Base-by-base conservation (phyloP, 2,888 invertebrate species). In the Neoscelio sp. region DNA sequence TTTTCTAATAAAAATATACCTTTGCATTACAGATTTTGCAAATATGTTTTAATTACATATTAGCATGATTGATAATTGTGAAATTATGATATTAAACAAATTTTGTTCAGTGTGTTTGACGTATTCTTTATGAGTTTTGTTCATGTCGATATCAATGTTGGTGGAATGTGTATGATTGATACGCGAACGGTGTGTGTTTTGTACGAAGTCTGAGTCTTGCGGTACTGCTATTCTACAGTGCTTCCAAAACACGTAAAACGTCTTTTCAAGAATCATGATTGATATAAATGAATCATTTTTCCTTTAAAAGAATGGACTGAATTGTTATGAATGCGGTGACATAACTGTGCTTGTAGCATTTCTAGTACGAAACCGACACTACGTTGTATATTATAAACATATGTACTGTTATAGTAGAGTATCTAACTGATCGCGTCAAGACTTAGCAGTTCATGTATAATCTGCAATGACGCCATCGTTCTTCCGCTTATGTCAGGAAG, bases 401-500 rank as follows among this genome's bases (percentile, higher is more conserved):
- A 33, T 54, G 13, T 54, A 54, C 54, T 20, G 54, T 54, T 52
- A 7, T 7, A n/a, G 52, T 20, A 7, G 23, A 38, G 33, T 18
- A 35, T 23, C 38, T 20, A 54, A 23, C 54, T 10, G 54, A 18
- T 54, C 38, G 33, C n/a, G 54, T 54, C 38, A 54, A 38, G 23
- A 38, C 52, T n/a, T n/a, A 20, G 3, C 54, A 23, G 38, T 54
- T 54, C 38, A 23, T 23, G 54, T 54, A 23, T 54, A 54, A 54
- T 54, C 38, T 54, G 8, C 54, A 38, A 65, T 65, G 67, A 67
- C 54, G 38, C 54, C 44, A 54, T 54, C 44, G 67, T 54, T 13
- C 28, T 67, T 67, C 52, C 67, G 67, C 13, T 52, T 30, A 20
- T n/a, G 44, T 38, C 35, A 42, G 67, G 67, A 67, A 67, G 42